Percentiles rank a stretch among this genome's conserved stretches.
Conservation (phyloP, 2,797 vertebrate genomes). For the Ptychadena robeensis region DNA sequence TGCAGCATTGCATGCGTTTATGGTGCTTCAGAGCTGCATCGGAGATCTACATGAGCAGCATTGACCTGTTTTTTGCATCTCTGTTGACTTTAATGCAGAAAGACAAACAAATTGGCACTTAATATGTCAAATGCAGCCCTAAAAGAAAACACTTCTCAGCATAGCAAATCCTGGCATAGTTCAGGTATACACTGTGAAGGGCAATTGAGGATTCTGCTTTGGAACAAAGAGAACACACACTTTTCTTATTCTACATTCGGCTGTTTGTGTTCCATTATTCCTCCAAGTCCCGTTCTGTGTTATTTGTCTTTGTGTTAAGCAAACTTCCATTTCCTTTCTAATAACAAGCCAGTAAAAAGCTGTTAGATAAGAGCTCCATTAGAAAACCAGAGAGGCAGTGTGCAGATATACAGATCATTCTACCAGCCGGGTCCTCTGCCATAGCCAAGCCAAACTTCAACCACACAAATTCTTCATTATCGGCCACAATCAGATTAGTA, state of each 20-base stretch:
- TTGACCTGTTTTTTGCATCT: too few relatives aligned
- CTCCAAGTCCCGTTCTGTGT: not conserved
- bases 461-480: not conserved
- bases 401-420: not conserved
- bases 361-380: constrained; percentile 23
- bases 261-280: not conserved
- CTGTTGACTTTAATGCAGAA: too few relatives aligned
- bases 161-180: not conserved
- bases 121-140: not conserved
- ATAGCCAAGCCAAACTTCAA: not conserved
- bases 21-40: too few relatives aligned
- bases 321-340: constrained; percentile 28
- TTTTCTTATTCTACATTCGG: not conserved
- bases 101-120: not conserved
- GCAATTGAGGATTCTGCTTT: constrained; percentile 1
- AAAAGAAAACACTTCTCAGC: not conserved
- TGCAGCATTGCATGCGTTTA: too few relatives aligned
- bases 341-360: constrained; percentile 12
- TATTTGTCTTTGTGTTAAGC: not conserved
- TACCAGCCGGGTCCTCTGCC: not conserved
- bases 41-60: too few relatives aligned
- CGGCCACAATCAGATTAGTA: not conserved
- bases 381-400: not conserved
- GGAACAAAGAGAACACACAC: not conserved
- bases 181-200: not conserved